Evolutionary conservation across 2,888 invertebrate genomes (phyloP), one percentile per base, ranked within the genome.

Genomic region (Pammene aurita): DNA sequence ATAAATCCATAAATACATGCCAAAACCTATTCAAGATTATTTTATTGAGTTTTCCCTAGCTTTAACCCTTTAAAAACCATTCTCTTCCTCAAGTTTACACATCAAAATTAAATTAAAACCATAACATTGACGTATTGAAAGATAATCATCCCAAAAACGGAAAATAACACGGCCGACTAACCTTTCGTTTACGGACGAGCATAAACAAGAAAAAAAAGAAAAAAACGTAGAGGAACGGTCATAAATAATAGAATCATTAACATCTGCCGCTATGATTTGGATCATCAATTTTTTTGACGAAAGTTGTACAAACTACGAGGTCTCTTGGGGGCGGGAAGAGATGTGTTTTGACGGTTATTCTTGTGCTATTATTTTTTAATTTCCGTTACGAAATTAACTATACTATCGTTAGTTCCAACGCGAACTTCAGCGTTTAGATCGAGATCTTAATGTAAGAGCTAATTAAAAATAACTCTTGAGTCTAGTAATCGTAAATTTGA

Each of bases 231-330:
- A 82, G 77, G 76, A 84, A 82, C 78, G 78, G 78, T 81, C 89
- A 91, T 92, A 92, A 92, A 91, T 92, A 92, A 92, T 90, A 89
- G 89, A 89, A 91, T 91, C 90, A 92, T 92, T 92, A 92, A 86
- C 92, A 92, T 90, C 91, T 92, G 92, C 88, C 88, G 78, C 82
- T 85, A 87, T 87, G 87, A 89, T 85, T 87, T 83, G 80, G 83
- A 81, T 80, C 86, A 88, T 88, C 86, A 85, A 81, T 86, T 90
- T 90, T 86, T 87, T 89, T 78, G 78, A 76, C 72, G 86, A 84
- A 81, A 80, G 76, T 76, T 77, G 70, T 75, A 76, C 74, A 41
- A 52, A n/a, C 50, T 62, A 52, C 38, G 50, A 70, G 69, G 71
- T 73, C 71, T 76, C 73, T 77, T 74, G 74, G 77, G 87, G 88